Evolutionary conservation across 2,888 invertebrate genomes (phyloP), one percentile per base, ranked within the genome.

Genomic region (Stramonita haemastoma): DNA sequence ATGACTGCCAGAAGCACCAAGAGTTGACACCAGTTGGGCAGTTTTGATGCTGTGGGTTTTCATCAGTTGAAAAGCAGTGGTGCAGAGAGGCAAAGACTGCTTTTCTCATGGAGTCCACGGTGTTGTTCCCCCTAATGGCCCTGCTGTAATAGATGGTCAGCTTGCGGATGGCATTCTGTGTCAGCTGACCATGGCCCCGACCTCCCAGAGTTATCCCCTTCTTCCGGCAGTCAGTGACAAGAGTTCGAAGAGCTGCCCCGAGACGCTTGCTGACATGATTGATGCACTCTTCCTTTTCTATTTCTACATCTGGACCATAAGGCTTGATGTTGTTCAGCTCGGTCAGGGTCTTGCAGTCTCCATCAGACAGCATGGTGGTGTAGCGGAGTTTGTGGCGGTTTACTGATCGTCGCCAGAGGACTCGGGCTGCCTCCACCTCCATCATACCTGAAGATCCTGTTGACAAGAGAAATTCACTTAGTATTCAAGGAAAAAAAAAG

Each of bases 261-360:
- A 90, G n/a, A 11, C 73, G 34, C 85, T 87, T 90, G 29, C 84
- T 66, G 19, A 90, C 87, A 90, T 90, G 90, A 36, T 90, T 88
- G 0, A 90, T 36, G 36, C 90, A 88, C 8, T 90, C 90, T 46
- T 90, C 85, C 29, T 90, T 90, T n/a, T 56, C 36, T 57, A 90
- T 88, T 22, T 73, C 19, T 29, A 73, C 34, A 34, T 56, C 85
- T 22, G 57, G 46, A 17, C 90, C 90, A 88, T 87, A 90, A 26
- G 87, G 87, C 32, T 89, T 77, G 46, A 60, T 46, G 5, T 34
- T 34, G 13, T 19, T 57, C 19, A 87, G 57, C 32, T 85, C 87
- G 29, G 56, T 87, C 83, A 70, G 79, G 32, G 89, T 81, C 57
- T 89, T 89, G 1, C 70, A 17, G 34, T 89, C 89, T 11, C 89